Conservation (phyloP, 2,888 invertebrate genomes). For the Tetrapedia diversipes region DNA sequence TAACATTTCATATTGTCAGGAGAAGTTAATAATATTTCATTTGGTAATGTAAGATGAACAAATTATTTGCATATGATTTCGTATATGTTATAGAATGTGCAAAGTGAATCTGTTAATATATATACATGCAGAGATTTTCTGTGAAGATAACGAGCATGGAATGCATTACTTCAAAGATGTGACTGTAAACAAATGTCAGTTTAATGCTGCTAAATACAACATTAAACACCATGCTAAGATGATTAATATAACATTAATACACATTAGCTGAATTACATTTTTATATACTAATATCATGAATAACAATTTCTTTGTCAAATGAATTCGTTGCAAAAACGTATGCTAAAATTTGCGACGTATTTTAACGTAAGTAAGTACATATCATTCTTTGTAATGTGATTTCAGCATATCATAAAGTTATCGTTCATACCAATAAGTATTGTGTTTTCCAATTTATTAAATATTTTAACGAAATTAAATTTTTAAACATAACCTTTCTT, state of each 20-base stretch:
- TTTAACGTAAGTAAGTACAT: slow-evolving; percentile 39
- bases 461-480: background rate
- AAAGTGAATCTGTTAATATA: background rate
- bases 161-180: slow-evolving; percentile 16
- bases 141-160: slow-evolving; percentile 10
- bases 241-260: slow-evolving; percentile 12
- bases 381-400: background rate
- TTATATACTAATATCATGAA: slow-evolving; percentile 1
- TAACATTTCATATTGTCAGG: slow-evolving; percentile 4
- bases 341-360: background rate
- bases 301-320: slow-evolving; percentile 20
- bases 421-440: background rate
- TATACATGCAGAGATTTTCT: background rate
- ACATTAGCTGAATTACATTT: background rate
- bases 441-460: background rate
- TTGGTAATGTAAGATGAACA: background rate
- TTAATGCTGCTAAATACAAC: background rate
- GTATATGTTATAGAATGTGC: background rate
- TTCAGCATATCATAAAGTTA: background rate
- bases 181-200: slow-evolving; percentile 42
- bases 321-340: slow-evolving; percentile 3
- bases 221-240: slow-evolving; percentile 6
- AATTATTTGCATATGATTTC: background rate
- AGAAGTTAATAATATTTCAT: slow-evolving; percentile 12
- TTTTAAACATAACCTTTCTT: slow-evolving; percentile 34